Conservation (phyloP, 2,113 vertebrate genomes). For the Daphoenositta chrysoptera region DNA sequence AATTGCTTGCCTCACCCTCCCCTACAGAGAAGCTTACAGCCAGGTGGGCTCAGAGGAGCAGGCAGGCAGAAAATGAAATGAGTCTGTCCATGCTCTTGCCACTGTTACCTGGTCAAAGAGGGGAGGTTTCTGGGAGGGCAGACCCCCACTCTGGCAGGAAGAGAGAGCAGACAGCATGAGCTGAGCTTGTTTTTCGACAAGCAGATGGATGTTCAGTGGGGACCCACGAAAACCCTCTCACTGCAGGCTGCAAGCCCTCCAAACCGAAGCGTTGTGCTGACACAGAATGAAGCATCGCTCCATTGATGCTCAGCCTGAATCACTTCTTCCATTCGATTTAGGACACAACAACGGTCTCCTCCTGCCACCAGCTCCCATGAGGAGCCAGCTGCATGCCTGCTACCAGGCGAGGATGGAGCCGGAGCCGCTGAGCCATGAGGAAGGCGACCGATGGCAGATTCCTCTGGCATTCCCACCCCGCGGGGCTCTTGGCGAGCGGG, state of each 20-base stretch:
- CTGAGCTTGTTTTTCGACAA: background rate
- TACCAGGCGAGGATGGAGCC: background rate
- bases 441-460: background rate
- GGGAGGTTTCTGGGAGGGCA: background rate
- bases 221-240: background rate
- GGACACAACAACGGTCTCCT: accelerated
- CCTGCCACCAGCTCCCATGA: background rate
- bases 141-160: background rate
- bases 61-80: background rate
- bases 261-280: background rate
- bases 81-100: background rate
- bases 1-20: background rate
- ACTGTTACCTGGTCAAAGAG: background rate
- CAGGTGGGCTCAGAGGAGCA: background rate
- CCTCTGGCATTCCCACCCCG: background rate
- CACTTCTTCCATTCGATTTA: background rate
- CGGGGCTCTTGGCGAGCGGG: background rate
- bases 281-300: background rate
- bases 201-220: conserved; percentile 39
- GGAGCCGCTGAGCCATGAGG: background rate
- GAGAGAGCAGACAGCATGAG: background rate
- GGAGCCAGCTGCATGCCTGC: background rate
- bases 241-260: background rate
- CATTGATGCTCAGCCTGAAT: background rate
- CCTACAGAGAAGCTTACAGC: background rate